A percentile compares a stretch with the other conserved stretches of the same genome.
These are phyloP conservation scores for Emberiza fucata DNA, from an alignment of 2,113 vertebrate genomes.

Conservation along the genomic window DNA sequence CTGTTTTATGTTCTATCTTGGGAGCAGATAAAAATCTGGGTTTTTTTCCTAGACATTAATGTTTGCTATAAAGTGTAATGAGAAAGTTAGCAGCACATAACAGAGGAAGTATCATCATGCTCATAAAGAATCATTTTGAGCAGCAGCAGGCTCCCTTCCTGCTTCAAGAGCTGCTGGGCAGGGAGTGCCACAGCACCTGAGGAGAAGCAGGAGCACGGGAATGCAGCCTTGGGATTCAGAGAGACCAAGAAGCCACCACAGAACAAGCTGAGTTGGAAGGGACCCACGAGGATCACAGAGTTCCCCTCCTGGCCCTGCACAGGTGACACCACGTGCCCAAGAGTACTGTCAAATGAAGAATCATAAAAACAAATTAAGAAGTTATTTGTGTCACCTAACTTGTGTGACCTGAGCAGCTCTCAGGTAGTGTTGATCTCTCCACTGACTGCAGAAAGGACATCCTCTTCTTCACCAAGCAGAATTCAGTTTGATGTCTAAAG, in stretches of 20 bases:
- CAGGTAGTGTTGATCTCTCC: background rate
- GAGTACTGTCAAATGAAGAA: background rate
- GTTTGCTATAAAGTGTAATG: slow-evolving; percentile 8
- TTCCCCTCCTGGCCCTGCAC: background rate
- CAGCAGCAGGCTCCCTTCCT: background rate
- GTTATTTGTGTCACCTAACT: background rate
- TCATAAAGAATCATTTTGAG: background rate
- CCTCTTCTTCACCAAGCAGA: background rate
- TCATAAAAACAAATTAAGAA: background rate
- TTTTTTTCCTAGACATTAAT: background rate
- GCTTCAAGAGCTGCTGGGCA: background rate
- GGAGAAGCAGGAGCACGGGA: background rate
- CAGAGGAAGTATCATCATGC: background rate
- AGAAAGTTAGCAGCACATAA: background rate
- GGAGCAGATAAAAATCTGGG: slow-evolving; percentile 2
- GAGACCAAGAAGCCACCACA: background rate
- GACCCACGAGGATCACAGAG: background rate
- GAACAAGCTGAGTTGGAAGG: background rate
- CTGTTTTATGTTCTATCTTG: slow-evolving; percentile 39
- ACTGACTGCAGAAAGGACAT: background rate
- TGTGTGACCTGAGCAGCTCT: background rate
- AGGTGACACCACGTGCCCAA: background rate
- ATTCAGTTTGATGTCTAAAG: background rate
- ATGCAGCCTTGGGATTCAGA: background rate
- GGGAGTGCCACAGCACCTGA: background rate